phyloP scores from a whole-genome alignment of 92 coral and sea anemone genomes.

The Heliopora coerulea region DNA sequence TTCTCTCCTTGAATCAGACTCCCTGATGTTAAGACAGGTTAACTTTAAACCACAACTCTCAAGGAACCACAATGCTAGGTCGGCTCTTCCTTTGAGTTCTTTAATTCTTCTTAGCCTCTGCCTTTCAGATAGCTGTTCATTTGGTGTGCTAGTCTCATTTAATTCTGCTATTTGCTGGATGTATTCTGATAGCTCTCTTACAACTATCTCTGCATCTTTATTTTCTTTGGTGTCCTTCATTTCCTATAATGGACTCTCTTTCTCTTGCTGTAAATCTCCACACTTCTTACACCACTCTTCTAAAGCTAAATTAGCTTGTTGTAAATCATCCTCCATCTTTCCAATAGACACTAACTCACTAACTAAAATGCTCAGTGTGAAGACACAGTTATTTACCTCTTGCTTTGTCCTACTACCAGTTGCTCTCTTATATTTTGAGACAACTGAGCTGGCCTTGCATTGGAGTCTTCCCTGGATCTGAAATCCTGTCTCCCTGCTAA shows the following conservation, averaged over 20 bases:
- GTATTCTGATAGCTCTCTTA: neutral
- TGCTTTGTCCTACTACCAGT: neutral
- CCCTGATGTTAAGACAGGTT: neutral
- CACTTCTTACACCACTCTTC: constrained; percentile 47
- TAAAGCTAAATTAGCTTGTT: constrained; percentile 38
- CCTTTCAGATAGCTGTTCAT: neutral
- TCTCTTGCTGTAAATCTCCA: constrained; percentile 40
- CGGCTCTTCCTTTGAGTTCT: constrained; percentile 30
- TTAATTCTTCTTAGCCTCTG: constrained; percentile 27
- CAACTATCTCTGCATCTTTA: neutral
- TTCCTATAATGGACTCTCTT: constrained; percentile 11
- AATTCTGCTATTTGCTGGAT: neutral
- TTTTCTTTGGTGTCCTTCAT: neutral
- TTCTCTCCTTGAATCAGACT: neutral
- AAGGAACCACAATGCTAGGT: constrained; percentile 44
- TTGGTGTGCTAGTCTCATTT: neutral
- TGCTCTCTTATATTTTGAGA: constrained; percentile 12
- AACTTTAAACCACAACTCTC: constrained; percentile 15
- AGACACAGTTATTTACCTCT: neutral
- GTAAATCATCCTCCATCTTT: constrained; percentile 34
- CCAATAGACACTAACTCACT: constrained; percentile 42
- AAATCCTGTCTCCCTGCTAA: constrained; percentile 32
- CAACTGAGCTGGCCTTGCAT: constrained; percentile 37
- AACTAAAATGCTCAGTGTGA: constrained; percentile 30
- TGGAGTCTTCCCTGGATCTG: constrained; percentile 41